phyloP scores from a whole-genome alignment of 64 coral and sea anemone genomes.

The Trachythela sp. region DNA sequence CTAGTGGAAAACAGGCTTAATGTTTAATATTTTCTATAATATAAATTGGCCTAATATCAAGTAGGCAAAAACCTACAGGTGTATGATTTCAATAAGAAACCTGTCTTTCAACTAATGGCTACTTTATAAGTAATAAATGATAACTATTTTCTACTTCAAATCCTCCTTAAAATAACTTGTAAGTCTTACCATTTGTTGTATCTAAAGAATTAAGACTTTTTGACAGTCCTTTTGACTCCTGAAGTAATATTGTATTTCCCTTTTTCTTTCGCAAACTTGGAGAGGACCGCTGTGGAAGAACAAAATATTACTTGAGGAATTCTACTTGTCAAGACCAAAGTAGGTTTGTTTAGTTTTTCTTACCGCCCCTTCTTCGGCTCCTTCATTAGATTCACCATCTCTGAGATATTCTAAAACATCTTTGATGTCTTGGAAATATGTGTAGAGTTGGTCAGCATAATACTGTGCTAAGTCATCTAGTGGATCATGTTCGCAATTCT shows the following conservation, averaged over 20 bases:
- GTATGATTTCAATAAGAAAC: too few relatives aligned
- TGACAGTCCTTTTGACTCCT: background rate
- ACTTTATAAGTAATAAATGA: too few relatives aligned
- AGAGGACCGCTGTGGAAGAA: background rate
- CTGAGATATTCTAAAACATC: constrained; percentile 54
- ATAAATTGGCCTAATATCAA: too few relatives aligned
- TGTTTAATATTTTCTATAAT: too few relatives aligned
- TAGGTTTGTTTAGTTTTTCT: too few relatives aligned
- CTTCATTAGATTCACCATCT: constrained; percentile 30
- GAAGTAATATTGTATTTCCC: background rate
- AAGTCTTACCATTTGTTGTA: background rate
- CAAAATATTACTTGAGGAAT: background rate
- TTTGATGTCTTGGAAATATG: constrained; percentile 54
- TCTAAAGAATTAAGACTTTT: constrained; percentile 12
- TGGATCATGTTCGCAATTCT: constrained; percentile 52
- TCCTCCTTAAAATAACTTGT: background rate
- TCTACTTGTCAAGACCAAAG: background rate
- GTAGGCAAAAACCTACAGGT: too few relatives aligned
- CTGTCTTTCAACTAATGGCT: too few relatives aligned
- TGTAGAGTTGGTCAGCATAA: constrained; percentile 75
- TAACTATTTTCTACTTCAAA: too few relatives aligned
- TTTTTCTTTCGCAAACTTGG: background rate
- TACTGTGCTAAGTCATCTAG: constrained; percentile 50
- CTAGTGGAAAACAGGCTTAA: too few relatives aligned
- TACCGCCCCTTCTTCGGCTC: background rate